These are phyloP conservation scores for Hydropotes inermis DNA, from an alignment of 2,113 vertebrate species.

Conservation along the genomic window DNA sequence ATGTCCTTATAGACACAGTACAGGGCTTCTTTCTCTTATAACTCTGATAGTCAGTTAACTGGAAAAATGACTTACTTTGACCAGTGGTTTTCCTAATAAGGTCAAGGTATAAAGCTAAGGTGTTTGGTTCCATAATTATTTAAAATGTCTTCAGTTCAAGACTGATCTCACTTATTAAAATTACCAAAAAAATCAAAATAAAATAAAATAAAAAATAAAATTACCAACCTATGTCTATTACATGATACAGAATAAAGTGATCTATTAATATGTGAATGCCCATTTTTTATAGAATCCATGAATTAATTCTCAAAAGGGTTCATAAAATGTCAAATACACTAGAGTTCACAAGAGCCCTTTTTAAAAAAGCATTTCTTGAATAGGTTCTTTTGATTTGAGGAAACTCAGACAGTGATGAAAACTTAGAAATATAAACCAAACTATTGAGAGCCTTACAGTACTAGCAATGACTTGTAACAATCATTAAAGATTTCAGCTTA, in stretches of 20 bases:
- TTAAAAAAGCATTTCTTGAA: neutral
- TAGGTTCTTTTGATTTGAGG: neutral
- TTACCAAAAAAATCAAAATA: neutral
- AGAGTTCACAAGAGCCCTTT: neutral
- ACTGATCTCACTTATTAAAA: neutral
- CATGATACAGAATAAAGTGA: neutral
- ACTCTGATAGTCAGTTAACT: neutral
- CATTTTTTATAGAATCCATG: neutral
- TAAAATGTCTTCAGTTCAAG: neutral
- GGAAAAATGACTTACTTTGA: neutral
- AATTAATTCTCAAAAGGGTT: neutral
- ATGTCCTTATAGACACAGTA: neutral
- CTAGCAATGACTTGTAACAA: neutral
- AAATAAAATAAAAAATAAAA: neutral
- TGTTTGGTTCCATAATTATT: neutral
- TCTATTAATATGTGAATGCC: neutral
- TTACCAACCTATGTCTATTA: neutral
- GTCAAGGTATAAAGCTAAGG: neutral
- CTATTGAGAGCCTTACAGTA: neutral
- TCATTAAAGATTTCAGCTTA: neutral
- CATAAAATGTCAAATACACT: neutral
- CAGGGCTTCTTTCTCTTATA: neutral
- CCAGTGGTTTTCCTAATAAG: neutral
- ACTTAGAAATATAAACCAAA: neutral
- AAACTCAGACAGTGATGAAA: neutral